Percentiles rank a stretch among this genome's conserved stretches.
phyloP scores from a whole-genome alignment of 1,140 invertebrate genomes.

The Pristionchus pacificus region DNA sequence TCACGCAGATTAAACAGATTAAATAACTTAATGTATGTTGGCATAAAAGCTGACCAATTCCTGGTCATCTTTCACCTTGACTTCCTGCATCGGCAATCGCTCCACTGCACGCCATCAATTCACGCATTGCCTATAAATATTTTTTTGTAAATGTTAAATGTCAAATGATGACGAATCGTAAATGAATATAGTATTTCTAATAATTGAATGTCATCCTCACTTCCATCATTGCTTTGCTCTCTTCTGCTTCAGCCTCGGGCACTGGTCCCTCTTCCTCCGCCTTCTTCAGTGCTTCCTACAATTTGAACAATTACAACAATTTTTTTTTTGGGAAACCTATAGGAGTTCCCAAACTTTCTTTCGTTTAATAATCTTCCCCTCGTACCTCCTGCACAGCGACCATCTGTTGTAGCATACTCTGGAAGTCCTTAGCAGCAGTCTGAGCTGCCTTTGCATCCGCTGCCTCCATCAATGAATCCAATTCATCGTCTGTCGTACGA shows the following conservation, averaged over 20 bases:
- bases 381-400: conserved; percentile 24
- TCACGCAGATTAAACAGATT: not conserved
- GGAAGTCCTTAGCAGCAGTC: conserved; percentile 34
- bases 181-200: not conserved
- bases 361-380: not conserved
- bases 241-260: not conserved
- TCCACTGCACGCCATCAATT: not conserved
- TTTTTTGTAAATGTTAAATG: no score
- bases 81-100: conserved; percentile 9
- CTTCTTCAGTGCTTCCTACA: conserved; percentile 24
- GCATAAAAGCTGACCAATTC: no score
- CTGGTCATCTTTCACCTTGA: no score
- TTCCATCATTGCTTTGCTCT: conserved; percentile 23
- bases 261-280: conserved; percentile 1
- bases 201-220: not conserved
- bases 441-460: conserved; percentile 32
- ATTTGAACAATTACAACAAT: not conserved
- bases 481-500: conserved; percentile 34
- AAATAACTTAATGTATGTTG: not conserved
- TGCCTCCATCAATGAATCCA: conserved; percentile 29
- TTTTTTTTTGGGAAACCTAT: not conserved
- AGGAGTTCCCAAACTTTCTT: not conserved
- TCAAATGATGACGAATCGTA: not conserved
- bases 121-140: conserved; percentile 8
- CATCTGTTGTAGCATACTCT: conserved; percentile 37